Base-by-base conservation (phyloP, 2,888 invertebrate species). In the Tryphoninae sp. region DNA sequence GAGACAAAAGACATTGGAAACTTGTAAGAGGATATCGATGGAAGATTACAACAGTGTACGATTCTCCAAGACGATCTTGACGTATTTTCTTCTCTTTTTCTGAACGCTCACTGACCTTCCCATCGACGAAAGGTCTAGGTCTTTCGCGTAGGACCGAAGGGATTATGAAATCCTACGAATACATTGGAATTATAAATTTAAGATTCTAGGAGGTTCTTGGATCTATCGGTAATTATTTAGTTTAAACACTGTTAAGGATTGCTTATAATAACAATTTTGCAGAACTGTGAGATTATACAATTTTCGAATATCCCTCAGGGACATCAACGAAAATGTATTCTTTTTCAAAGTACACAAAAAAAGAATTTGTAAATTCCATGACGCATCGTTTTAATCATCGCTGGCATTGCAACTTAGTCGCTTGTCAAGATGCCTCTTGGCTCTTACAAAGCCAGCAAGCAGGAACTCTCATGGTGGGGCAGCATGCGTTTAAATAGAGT, bases 401-500 rank as follows among this genome's bases (percentile, higher is more conserved):
- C 23, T 49, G 65, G 65, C 33, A 59, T 45, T 71, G 75, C 65
- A 77, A 23, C 55, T 61, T 72, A 40, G 33, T 65, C 59, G 59
- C 51, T 67, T 16, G 26, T 61, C 53, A 42, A 59, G 33, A 73
- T 53, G 22, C 68, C 67, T 65, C 71, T 72, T 62, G 16, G 2
- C 19, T 68, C n/a, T 4, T 13, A 26, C 1, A 19, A 16, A 26
- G 16, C 26, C 3, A 64, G 23, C 22, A 8, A 16, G 59, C 33
- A 11, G 40, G 58, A 13, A 53, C 65, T 45, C 55, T 55, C 51
- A 82, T 86, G 83, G 86, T 84, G 86, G 87, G 88, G 88, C 81
- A 85, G 80, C 81, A 81, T 74, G 81, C 78, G 84, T 83, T 89
- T 90, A 90, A 89, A 90, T 89, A 90, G 84, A 85, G 84, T 58